These are phyloP conservation scores for Metellina segmentata DNA, from an alignment of 2,888 invertebrate genomes.

Conservation along the genomic window DNA sequence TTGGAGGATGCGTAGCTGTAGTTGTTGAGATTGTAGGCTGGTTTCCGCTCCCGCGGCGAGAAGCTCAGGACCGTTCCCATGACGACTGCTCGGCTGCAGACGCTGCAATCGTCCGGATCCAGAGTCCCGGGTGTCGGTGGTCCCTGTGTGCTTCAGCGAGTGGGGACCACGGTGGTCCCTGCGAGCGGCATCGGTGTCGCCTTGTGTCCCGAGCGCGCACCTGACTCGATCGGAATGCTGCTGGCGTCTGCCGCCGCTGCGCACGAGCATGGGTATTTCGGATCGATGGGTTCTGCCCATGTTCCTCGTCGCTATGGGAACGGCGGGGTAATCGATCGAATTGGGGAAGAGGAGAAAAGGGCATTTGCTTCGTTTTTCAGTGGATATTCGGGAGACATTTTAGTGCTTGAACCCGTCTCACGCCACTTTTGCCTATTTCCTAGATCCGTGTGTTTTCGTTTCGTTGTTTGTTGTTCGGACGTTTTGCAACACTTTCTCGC, in stretches of 20 bases:
- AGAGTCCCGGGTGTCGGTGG: constrained; percentile 25
- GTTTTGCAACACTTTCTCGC: too few species aligned
- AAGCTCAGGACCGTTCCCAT: constrained; percentile 78
- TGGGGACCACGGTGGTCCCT: background rate
- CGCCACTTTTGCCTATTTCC: too few species aligned
- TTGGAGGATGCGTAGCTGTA: constrained; percentile 91
- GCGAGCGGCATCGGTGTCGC: background rate
- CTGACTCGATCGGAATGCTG: constrained; percentile 12
- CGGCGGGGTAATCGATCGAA: background rate
- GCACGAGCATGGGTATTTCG: constrained; percentile 23
- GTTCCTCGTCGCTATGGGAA: background rate
- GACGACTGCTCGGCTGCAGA: constrained; percentile 69
- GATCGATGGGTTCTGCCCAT: constrained; percentile 6
- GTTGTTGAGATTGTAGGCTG: constrained; percentile 75
- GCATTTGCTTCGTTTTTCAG: too few species aligned
- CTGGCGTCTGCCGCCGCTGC: constrained; percentile 43
- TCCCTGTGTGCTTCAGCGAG: background rate
- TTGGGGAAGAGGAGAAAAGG: too few species aligned
- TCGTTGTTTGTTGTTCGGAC: too few species aligned
- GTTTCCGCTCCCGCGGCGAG: constrained; percentile 77
- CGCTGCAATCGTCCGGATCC: constrained; percentile 63
- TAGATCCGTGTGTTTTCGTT: too few species aligned
- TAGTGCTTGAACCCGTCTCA: too few species aligned
- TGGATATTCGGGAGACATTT: too few species aligned
- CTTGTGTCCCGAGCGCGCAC: background rate